Base-by-base conservation (phyloP, 2,113 vertebrate species). In the Misgurnus anguillicaudatus region DNA sequence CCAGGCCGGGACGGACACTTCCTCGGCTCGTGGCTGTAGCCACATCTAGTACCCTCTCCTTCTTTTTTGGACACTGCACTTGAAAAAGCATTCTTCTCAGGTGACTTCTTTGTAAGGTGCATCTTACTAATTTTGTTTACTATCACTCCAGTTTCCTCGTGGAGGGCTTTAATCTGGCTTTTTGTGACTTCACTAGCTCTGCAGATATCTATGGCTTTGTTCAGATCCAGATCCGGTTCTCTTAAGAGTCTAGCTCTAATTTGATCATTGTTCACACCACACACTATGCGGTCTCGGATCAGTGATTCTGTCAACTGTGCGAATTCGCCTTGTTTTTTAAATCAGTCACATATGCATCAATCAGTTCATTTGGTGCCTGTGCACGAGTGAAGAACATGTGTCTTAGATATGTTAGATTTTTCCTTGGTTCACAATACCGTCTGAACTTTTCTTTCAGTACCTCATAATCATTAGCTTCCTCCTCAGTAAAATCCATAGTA, bases 341-440 rank as follows among this genome's bases (percentile, higher is more conserved):
- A 42, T 77, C 53, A 16, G 45, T 77, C 38, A 77, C 55, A 51
- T 77, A 69, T 2, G 65, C 64, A 70, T 77, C 73, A 36, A 76
- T 76, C 9, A n/a, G n/a, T 62, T 81, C 71, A 6, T 2, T 53
- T 53, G 42, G 14, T 45, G 42, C 60, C 53, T 77, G 80, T 16
- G 24, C 65, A n/a, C 66, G 13, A 17, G 63, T 80, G 19, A 80
- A 80, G n/a, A 75, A 75, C 39, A 80, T 45, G 45, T 80, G 68
- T 11, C 68, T 63, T 19, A 73, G 21, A 39, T 80, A 68, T 24
- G 72, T 41, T 1, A 68, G 0, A 58, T 75, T 81, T 19, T 75
- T 80, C 6, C 51, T 16, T 6, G 71, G 62, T 24, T 80, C 79
- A 60, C 79, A 74, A 9, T 80, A 66, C 13, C 42, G 13, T 5